Evolutionary conservation across 2,113 vertebrate species (phyloP), one percentile per base, ranked within the genome.

Genomic region (Barbus barbus): DNA sequence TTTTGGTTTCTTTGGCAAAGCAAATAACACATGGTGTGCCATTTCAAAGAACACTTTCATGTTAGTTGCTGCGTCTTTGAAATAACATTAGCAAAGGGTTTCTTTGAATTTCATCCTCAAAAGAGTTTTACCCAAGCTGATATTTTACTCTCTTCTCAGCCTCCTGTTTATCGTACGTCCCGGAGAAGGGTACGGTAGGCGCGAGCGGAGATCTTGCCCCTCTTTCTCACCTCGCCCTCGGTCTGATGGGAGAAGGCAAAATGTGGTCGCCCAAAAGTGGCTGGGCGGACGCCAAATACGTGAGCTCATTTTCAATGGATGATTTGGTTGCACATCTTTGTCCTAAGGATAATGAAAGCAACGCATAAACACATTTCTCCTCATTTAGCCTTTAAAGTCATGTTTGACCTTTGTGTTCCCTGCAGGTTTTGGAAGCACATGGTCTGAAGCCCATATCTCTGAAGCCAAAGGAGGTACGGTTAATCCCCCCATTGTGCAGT

Each of bases 251-350:
- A 90, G 98, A 99, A 91, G 98, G 98, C 14, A 98, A 97, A 93
- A 99, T 99, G 98, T 99, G 98, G 98, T 99, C 98, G 18, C 98
- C 98, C 0, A 99, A 97, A 91, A 99, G 98, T 56, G 97, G 98
- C 78, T 99, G 98, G 98, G 98, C 98, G 22, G 97, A 99, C 65
- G 98, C 98, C 83, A 99, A 99, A 98, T 99, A 99, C 0, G 97
- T 99, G 96, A 96, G 97, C 20, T 3, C 9, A 7, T 69, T 31
- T 4, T 38, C 67, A 38, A 41, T 71, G 33, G 67, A 22, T 22
- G 33, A 9, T 38, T 41, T 8, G 41, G 41, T 24, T 24, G 13
- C 22, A 13, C 2, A 26, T 38, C 76, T 53, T 48, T 44, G 41
- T 44, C 41, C 41, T 74, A 16, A 26, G 28, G 11, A 44, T 78